Conservation (phyloP, 2,888 invertebrate genomes). For the Lasioglossum malachurum region DNA sequence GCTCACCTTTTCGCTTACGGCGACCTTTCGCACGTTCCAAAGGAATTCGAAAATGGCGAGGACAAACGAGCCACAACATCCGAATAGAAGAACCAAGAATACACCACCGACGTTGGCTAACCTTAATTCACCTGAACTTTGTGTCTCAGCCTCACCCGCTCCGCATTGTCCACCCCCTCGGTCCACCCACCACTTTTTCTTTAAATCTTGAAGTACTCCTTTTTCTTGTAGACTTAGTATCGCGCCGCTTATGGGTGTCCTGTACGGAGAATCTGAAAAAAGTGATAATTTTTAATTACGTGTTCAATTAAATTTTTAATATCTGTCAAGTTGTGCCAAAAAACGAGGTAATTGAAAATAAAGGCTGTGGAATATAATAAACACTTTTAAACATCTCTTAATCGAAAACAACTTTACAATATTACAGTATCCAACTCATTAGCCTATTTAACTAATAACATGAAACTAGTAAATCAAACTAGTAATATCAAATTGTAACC, state of each 20-base stretch:
- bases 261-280: constrained; percentile 90
- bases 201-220: constrained; percentile 92
- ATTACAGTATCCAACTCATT: neutral
- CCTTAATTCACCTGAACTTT: constrained; percentile 88
- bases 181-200: constrained; percentile 96
- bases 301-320: neutral
- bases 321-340: neutral
- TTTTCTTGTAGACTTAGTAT: constrained; percentile 96
- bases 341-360: neutral
- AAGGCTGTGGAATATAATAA: neutral
- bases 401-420: neutral
- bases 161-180: constrained; percentile 87
- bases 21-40: constrained; percentile 92
- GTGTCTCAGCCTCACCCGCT: constrained; percentile 79
- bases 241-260: constrained; percentile 93
- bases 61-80: constrained; percentile 89
- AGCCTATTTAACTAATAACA: neutral
- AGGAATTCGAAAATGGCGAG: constrained; percentile 94
- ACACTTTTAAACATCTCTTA: neutral
- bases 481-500: neutral
- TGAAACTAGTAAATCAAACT: neutral
- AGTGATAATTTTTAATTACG: neutral
- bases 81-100: constrained; percentile 93
- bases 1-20: constrained; percentile 89
- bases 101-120: constrained; percentile 95